Evolutionary conservation across 2,113 vertebrate genomes (phyloP).

Genomic region (Cervus canadensis): DNA sequence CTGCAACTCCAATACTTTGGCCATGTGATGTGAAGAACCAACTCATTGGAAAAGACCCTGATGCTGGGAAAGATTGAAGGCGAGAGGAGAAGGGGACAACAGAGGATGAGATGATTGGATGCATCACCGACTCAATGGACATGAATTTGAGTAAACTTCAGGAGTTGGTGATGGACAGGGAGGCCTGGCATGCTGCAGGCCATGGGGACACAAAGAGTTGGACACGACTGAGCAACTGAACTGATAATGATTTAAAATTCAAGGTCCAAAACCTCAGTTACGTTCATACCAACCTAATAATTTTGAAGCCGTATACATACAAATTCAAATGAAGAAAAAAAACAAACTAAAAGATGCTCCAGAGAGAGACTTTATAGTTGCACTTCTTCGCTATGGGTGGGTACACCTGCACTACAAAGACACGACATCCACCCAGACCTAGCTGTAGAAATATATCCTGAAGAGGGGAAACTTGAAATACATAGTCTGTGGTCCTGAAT

Average conservation of each 20-base stretch:
- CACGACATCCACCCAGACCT: neutral
- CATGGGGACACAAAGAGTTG: rapidly evolving
- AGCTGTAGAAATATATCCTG: neutral
- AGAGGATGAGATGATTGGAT: neutral
- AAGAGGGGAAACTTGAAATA: neutral
- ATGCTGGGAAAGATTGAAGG: neutral
- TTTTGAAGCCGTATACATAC: neutral
- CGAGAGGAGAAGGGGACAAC: neutral
- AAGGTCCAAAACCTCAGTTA: neutral
- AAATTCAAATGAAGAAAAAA: neutral
- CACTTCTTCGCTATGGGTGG: neutral
- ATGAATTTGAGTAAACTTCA: neutral
- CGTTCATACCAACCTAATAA: neutral
- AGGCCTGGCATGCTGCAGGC: neutral
- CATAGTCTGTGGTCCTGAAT: neutral
- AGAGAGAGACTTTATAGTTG: neutral
- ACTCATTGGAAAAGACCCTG: neutral
- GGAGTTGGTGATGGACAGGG: neutral
- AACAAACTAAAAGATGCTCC: neutral
- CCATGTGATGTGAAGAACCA: rapidly evolving
- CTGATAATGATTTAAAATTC: neutral
- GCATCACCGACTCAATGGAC: neutral
- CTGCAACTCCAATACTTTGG: neutral
- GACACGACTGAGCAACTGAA: neutral
- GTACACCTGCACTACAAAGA: neutral